Percentiles rank a stretch among this genome's conserved stretches.
These are phyloP conservation scores for Raja brachyura DNA, from an alignment of 2,113 vertebrate species.

Conservation along the genomic window DNA sequence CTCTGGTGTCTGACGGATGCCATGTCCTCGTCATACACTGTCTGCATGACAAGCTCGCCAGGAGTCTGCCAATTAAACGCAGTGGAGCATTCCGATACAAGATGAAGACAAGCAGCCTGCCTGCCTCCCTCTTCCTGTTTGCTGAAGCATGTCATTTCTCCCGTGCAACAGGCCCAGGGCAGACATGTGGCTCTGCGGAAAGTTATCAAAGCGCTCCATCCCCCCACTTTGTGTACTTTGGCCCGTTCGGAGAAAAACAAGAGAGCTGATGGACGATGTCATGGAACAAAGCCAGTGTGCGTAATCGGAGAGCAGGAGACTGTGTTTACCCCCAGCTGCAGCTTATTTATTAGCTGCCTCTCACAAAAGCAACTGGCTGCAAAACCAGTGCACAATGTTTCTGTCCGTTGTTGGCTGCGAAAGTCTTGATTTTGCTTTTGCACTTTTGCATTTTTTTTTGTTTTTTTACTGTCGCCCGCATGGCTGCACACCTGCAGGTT, in stretches of 20 bases:
- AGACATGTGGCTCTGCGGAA: conserved; percentile 13
- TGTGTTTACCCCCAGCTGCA: conserved; percentile 3
- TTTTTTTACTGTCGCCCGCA: neutral
- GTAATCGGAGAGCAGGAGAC: conserved; percentile 20
- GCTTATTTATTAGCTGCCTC: conserved; percentile 10
- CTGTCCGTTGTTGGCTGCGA: neutral
- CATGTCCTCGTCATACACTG: conserved; percentile 29
- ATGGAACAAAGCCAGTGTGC: conserved; percentile 22
- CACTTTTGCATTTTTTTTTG: neutral
- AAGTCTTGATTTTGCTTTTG: neutral
- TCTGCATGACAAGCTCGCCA: conserved; percentile 31
- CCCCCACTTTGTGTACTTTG: neutral
- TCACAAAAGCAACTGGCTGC: neutral
- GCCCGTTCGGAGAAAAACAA: conserved; percentile 2
- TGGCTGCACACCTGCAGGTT: neutral
- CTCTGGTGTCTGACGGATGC: conserved; percentile 6
- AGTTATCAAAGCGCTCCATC: conserved; percentile 24
- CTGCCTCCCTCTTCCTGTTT: conserved; percentile 25
- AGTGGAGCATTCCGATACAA: conserved; percentile 33
- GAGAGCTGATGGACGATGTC: conserved; percentile 12
- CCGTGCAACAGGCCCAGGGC: conserved; percentile 11
- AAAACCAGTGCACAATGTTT: neutral
- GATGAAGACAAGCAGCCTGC: conserved; percentile 34
- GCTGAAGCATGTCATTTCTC: conserved; percentile 28
- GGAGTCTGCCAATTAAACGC: conserved; percentile 30